Base-by-base conservation (phyloP, 2,113 vertebrate genomes). In the Pongo abelii region DNA sequence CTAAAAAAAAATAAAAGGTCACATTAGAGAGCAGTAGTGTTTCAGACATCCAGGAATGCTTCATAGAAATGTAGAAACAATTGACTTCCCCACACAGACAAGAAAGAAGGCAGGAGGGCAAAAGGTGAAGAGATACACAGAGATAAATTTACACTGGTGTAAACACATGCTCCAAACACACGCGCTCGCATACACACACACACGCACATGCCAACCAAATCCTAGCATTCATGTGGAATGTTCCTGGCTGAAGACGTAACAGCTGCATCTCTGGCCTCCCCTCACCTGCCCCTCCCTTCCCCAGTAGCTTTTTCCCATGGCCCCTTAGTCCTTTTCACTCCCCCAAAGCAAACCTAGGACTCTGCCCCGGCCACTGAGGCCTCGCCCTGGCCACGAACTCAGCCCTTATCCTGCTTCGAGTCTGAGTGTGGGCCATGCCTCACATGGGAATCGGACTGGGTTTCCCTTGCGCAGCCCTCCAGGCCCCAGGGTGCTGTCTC, bases 211-310 rank as follows among this genome's bases (percentile, higher is more conserved):
- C 90, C 61, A 69, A 0, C 46, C 80, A 79, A 48, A 89, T 27
- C 67, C 81, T 30, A 14, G 52, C 81, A 46, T 94, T 91, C 48
- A 6, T 30, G 40, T 95, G 96, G 93, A 87, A 85, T 95, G 78
- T 91, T 93, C 78, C 84, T 90, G 38, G 93, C 92, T 95, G 23
- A 69, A 93, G 72, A 84, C 4, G 0, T 18, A 77, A 84, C 84
- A 74, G 89, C 92, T 95, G 90, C 94, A 74, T 6, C 80, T 46
- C 72, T 95, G 93, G 80, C 75, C 84, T 93, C 84, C 57, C 80
- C 57, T 64, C 57, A 75, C 40, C 0, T 69, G 0, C n/a, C 74
- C 84, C 48, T 74, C 61, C 61, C 79, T 40, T 46, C 57, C 57
- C 69, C 57, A 30, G 0, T 50, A 43, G 52, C 75, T 35, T 59